Evolutionary conservation across 2,113 vertebrate species (phyloP).

Genomic region (Danionella cerebrum): DNA sequence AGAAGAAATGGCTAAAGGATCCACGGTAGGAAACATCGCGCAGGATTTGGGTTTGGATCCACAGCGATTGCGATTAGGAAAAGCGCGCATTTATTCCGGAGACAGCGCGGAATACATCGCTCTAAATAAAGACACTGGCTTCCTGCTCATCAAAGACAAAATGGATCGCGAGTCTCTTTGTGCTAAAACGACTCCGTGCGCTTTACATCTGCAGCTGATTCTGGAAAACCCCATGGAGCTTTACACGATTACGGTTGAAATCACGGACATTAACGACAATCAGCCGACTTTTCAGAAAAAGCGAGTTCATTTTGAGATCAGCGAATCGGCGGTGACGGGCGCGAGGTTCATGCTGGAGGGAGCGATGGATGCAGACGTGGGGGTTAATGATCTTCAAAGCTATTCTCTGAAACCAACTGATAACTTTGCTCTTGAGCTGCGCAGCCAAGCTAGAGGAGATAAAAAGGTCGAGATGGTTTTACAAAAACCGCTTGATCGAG

Average conservation of each 20-base stretch:
- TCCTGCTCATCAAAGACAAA: conserved; percentile 9
- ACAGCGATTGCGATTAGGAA: conserved; percentile 21
- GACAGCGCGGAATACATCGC: conserved; percentile 9
- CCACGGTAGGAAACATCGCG: conserved; percentile 31
- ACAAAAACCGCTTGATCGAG: conserved; percentile 37
- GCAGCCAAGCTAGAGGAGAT: conserved; percentile 13
- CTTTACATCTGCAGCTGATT: conserved; percentile 65
- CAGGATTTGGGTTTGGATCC: conserved; percentile 34
- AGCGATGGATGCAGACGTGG: conserved; percentile 71
- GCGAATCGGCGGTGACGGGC: conserved; percentile 50
- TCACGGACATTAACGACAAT: conserved; percentile 74
- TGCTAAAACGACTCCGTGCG: conserved; percentile 51
- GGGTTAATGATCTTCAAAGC: conserved; percentile 67
- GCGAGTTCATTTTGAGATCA: conserved; percentile 66
- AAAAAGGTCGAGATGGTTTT: conserved; percentile 41
- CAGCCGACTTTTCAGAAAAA: conserved; percentile 62
- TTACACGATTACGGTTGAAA: conserved; percentile 63
- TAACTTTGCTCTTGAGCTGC: conserved; percentile 32
- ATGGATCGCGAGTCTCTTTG: conserved; percentile 33
- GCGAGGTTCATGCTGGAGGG: conserved; percentile 67
- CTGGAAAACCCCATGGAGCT: conserved; percentile 68
- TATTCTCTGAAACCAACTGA: conserved; percentile 48
- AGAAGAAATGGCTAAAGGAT: conserved; percentile 31
- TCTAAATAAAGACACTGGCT: conserved; percentile 21
- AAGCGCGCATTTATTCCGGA: conserved; percentile 2